Conservation (phyloP, 2,888 invertebrate genomes). For the Boloria euphrosyne region DNA sequence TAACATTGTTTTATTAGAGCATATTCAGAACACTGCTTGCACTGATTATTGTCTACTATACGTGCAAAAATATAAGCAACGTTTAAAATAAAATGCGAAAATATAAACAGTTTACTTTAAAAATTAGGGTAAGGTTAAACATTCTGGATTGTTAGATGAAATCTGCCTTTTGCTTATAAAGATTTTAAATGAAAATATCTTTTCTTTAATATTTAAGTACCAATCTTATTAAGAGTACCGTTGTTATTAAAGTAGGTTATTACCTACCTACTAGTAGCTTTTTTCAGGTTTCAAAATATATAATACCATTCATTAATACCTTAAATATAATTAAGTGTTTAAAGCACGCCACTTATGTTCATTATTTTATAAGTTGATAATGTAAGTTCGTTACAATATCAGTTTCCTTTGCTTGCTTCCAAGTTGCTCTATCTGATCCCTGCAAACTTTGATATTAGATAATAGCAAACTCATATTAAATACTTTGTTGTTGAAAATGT, state of each 20-base stretch:
- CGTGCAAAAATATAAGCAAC: slow-evolving; percentile 37
- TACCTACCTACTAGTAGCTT: no score
- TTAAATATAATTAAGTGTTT: no score
- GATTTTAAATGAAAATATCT: no score
- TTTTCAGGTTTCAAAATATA: background rate
- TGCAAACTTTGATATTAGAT: slow-evolving; percentile 26
- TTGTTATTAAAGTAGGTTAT: no score
- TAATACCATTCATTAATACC: background rate
- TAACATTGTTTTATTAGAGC: no score
- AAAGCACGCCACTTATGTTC: background rate
- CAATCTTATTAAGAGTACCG: no score
- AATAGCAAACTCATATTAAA: slow-evolving; percentile 22
- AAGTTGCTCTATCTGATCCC: slow-evolving; percentile 26
- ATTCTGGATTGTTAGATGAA: background rate
- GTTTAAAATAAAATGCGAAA: slow-evolving; percentile 44
- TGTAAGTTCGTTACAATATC: slow-evolving; percentile 19
- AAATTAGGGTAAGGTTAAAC: slow-evolving; percentile 57
- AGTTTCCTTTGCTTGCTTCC: slow-evolving; percentile 24
- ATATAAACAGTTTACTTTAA: slow-evolving; percentile 60
- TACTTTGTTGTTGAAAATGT: slow-evolving; percentile 24
- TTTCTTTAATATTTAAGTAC: no score
- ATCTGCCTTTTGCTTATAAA: background rate
- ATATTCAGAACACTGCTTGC: no score
- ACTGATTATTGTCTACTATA: no score
- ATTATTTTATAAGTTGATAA: slow-evolving; percentile 10